These are phyloP conservation scores for Ovibos moschatus DNA, from an alignment of 2,113 vertebrate genomes.

Conservation along the genomic window DNA sequence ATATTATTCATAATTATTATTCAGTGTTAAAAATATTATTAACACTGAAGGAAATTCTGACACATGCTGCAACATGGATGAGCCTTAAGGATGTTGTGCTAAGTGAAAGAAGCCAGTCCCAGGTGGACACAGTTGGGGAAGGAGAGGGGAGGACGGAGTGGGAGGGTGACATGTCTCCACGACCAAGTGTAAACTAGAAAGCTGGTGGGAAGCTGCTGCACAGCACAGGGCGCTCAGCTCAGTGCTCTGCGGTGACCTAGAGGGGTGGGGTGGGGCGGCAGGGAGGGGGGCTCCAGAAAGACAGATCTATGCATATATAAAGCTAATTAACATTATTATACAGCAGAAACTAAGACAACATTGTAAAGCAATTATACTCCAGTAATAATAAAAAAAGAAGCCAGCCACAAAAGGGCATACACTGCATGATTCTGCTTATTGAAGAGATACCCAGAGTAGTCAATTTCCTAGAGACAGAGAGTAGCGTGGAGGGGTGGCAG, in stretches of 20 bases:
- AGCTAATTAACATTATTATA: not conserved
- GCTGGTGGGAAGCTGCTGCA: not conserved
- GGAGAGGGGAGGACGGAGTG: not conserved
- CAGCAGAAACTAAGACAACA: not conserved
- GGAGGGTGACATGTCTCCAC: not conserved
- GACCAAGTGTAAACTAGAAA: not conserved
- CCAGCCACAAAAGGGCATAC: not conserved
- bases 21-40: not conserved
- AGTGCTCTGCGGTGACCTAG: not conserved
- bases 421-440: rapidly evolving
- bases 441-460: not conserved
- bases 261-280: not conserved
- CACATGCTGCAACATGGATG: not conserved
- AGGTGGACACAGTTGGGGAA: not conserved
- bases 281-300: not conserved
- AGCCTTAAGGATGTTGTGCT: not conserved
- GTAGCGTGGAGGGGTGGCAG: not conserved
- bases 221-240: not conserved
- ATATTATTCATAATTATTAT: not conserved
- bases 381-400: not conserved
- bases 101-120: not conserved
- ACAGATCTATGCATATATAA: not conserved
- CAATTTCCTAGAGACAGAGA: not conserved
- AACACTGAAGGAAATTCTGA: not conserved
- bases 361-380: not conserved